Evolutionary conservation across 2,113 vertebrate species (phyloP), one percentile per base, ranked within the genome.

Genomic region (Parotia lawesii): DNA sequence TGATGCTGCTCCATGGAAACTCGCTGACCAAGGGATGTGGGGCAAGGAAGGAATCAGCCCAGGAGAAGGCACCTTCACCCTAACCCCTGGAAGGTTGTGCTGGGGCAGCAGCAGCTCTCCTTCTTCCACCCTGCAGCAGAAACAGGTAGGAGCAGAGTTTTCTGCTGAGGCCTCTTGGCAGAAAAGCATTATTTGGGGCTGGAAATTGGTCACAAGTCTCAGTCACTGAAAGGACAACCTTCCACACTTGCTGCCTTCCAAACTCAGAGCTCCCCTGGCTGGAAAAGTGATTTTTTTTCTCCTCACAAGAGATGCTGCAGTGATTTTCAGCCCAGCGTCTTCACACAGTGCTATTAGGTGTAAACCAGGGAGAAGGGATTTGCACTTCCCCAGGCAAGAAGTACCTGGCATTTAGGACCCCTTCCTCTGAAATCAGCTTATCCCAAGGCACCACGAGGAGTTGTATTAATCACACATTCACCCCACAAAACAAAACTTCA

Each of bases 21-120:
- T 35, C 0, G 0, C 28, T 66, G 47, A 16, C 40, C 1, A 9
- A 72, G 44, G 64, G 20, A 10, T 29, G 25, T 38, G 35, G 27
- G 16, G 4, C 0, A 1, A 73, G 31, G 31, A 77, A 65, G 28
- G 35, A 40, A 80, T 11, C 11, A 58, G 6, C 2, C 3, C 25
- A n/a, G 84, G 28, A 61, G 37, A 72, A 69, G 35, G 18, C 20
- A 66, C 42, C 21, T 29, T 47, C 6, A 85, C 15, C 47, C 60
- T 22, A 3, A 51, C 8, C 12, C 27, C 74, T 35, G 31, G 9
- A 12, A 12, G 9, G 20, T 6, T 35, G 62, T 3, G 2, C 27
- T 60, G 48, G 33, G 29, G 7, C 2, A 3, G 27, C 1, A 16
- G 38, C 9, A 89, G 10, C 35, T 62, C 22, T 38, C 29, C 73